Percentiles rank a stretch among this genome's conserved stretches.
Evolutionary conservation across 2,797 vertebrate species (phyloP).

Genomic region (Poliocrania exsul): DNA sequence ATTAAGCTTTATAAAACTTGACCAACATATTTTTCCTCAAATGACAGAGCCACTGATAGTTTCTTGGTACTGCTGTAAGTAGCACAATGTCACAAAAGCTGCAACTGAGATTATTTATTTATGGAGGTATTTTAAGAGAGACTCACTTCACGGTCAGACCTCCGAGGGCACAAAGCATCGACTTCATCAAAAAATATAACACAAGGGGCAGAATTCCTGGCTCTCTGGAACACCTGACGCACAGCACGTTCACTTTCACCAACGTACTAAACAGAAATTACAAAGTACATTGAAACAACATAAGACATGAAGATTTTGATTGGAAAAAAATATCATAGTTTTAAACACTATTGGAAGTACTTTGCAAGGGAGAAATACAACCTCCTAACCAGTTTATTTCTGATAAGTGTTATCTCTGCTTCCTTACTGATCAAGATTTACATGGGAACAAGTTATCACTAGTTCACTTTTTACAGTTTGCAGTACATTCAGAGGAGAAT

Average conservation of each 20-base stretch:
- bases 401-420: background rate
- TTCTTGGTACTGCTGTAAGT: background rate
- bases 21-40: background rate
- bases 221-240: constrained; percentile 94
- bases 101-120: background rate
- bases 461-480: background rate
- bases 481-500: background rate
- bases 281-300: background rate
- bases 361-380: background rate
- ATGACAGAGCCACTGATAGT: background rate
- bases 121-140: background rate
- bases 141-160: constrained; percentile 90
- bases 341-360: background rate
- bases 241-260: constrained; percentile 96
- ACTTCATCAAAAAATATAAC: constrained; percentile 98
- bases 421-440: background rate
- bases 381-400: background rate
- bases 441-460: background rate
- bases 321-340: background rate
- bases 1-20: background rate
- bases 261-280: constrained; percentile 83
- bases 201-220: constrained; percentile 91
- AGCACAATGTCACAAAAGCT: background rate
- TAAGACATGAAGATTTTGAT: background rate
- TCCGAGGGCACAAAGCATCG: constrained; percentile 93